Conservation (phyloP, 2,113 vertebrate genomes). For the Lepus timidus region DNA sequence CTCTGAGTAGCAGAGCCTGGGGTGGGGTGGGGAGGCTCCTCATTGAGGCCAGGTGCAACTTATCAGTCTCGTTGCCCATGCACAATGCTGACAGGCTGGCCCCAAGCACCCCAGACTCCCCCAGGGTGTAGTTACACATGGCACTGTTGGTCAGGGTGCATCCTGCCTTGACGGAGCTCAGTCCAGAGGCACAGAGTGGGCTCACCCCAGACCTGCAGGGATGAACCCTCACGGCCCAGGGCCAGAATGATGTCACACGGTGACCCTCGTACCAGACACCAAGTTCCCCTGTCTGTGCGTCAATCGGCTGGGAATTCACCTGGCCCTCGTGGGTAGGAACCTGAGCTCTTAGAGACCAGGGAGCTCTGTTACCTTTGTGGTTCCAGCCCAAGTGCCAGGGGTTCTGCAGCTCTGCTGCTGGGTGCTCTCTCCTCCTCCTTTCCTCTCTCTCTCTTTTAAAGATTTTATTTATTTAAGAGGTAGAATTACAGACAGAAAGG, state of each 20-base stretch:
- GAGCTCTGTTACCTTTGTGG: not conserved
- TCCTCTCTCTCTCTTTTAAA: too few relatives aligned
- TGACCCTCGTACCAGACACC: not conserved
- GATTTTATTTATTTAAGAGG: too few relatives aligned
- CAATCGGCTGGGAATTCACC: not conserved
- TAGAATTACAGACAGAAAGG: too few relatives aligned
- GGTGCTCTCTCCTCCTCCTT: not conserved
- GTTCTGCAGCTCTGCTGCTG: not conserved
- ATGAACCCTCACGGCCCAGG: not conserved
- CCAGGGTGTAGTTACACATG: not conserved
- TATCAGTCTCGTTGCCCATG: not conserved
- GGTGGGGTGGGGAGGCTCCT: not conserved
- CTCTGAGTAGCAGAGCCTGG: not conserved
- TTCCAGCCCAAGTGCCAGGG: not conserved
- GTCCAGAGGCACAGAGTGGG: not conserved
- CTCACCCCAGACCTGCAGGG: not conserved
- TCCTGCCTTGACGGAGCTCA: not conserved
- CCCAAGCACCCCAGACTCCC: not conserved
- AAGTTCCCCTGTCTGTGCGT: not conserved
- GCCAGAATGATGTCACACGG: not conserved
- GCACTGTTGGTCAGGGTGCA: not conserved
- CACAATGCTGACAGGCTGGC: not conserved
- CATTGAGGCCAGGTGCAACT: not conserved
- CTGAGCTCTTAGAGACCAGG: not conserved
- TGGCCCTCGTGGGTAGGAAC: not conserved